Conservation (phyloP, 2,797 vertebrate genomes). For the Hypotaenidia philippensis region DNA sequence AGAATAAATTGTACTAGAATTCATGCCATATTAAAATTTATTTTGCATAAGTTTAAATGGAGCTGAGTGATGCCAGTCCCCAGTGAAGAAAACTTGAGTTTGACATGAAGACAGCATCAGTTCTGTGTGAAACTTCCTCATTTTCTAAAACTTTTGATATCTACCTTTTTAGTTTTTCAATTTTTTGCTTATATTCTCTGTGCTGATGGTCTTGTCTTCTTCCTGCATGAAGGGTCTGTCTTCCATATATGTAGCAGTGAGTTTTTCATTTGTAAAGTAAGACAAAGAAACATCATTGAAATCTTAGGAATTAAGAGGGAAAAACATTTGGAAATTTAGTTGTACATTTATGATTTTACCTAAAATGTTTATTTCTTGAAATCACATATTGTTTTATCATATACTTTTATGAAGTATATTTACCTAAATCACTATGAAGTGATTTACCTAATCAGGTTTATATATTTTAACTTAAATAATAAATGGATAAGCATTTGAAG, state of each 20-base stretch:
- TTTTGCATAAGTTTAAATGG: background rate
- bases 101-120: background rate
- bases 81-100: background rate
- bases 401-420: background rate
- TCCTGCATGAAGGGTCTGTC: background rate
- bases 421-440: no score
- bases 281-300: background rate
- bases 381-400: background rate
- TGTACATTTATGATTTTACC: background rate
- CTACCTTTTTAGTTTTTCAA: background rate
- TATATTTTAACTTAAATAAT: background rate
- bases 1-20: background rate
- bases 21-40: background rate
- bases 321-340: background rate
- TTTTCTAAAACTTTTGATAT: background rate
- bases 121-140: background rate
- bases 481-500: background rate
- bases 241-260: background rate
- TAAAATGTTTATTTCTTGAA: background rate
- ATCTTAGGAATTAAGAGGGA: background rate
- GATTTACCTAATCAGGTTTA: background rate
- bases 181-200: background rate
- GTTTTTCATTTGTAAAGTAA: background rate
- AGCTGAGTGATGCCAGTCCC: background rate
- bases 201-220: background rate